Base-by-base conservation (phyloP, 2,113 vertebrate genomes). In the Neoarius graeffei region DNA sequence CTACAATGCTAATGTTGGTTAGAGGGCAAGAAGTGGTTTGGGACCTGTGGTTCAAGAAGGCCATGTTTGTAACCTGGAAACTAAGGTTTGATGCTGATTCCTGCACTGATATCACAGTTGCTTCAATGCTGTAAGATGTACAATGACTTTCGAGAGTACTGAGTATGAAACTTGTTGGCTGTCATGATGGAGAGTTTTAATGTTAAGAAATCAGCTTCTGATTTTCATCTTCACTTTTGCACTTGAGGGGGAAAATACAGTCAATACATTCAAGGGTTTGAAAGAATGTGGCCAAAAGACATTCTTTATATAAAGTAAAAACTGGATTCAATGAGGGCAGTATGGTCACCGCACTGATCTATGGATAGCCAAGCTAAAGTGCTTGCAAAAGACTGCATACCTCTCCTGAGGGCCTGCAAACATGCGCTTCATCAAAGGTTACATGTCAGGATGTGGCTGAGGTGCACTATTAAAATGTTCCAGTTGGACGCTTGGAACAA, bases 381-480 rank as follows among this genome's bases (percentile, higher is more conserved):
- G 48, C 84, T 83, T 83, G 25, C 56, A 66, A 83, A 83, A 20
- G 19, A 81, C 48, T 60, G 64, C 69, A 30, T 20, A 60, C 25
- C 48, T 77, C 73, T 85, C 73, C 62, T 15, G 66, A 54, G 69
- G 64, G 57, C 77, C 69, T 77, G 67, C 79, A 80, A 85, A 87
- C 73, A 79, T 60, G 20, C 23, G 81, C 50, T 86, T 84, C 84
- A 89, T 88, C 86, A 86, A 83, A 71, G 64, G 52, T 67, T 85
- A 84, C 48, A 52, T 74, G 50, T 56, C 66, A 73, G 85, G 52
- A 67, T 52, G 42, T 76, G 15, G 64, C 62, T 15, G 17, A 57
- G 48, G 57, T 59, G 11, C 50, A 48, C 84, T 85, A 86, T 89
- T 89, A 89, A 91, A 89, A 85, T 85, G 85, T 80, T 88, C 74